These are phyloP conservation scores for Prolemur simus DNA, from an alignment of 2,113 vertebrate species.

Conservation along the genomic window DNA sequence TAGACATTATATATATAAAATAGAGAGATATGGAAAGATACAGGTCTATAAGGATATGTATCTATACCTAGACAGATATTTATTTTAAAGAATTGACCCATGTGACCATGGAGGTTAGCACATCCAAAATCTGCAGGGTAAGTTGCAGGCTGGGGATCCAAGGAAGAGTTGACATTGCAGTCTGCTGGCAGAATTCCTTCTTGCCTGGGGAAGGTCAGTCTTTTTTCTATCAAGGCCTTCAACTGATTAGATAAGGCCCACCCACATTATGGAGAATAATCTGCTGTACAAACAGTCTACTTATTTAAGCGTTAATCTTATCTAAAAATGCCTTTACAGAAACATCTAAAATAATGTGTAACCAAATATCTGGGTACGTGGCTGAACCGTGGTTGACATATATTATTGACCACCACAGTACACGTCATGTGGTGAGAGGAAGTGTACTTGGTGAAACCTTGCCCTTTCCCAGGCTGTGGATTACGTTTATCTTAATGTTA, in stretches of 20 bases:
- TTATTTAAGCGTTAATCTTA: neutral
- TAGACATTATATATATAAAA: neutral
- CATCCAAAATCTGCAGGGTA: neutral
- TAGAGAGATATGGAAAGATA: neutral
- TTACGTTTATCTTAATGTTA: neutral
- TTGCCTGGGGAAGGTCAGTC: too few species aligned
- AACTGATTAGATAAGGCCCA: neutral
- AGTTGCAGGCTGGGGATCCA: neutral
- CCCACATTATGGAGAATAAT: neutral
- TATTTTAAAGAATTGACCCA: neutral
- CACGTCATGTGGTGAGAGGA: neutral
- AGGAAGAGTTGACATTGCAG: neutral
- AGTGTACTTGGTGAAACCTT: neutral
- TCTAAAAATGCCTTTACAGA: neutral
- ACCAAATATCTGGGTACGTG: neutral
- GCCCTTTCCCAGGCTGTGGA: neutral
- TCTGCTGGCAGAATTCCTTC: neutral
- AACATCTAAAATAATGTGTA: neutral
- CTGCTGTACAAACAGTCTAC: neutral
- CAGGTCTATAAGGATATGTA: neutral
- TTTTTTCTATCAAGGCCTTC: neutral
- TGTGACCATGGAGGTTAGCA: neutral
- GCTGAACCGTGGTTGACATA: neutral
- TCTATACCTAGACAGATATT: neutral
- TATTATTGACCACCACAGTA: neutral